Evolutionary conservation across 2,888 invertebrate genomes (phyloP), one percentile per base, ranked within the genome.

Genomic region (Anaspis maculata): DNA sequence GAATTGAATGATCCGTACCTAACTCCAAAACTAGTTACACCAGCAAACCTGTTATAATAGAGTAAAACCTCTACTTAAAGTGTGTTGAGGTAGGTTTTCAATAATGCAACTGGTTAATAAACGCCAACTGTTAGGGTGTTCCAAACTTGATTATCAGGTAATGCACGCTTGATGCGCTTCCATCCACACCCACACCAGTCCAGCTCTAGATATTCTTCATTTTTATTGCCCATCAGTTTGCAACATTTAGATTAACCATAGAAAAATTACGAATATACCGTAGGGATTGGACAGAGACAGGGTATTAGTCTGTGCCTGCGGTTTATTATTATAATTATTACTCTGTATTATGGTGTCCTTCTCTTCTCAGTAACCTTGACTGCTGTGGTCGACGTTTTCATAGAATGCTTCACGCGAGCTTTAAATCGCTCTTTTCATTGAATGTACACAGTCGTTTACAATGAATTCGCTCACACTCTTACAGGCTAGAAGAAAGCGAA

Each of bases 61-160:
- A 51, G 46, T 47, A 49, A 39, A n/a, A 52, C 49, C 54, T 54
- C 50, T 49, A 54, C 49, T 55, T 52, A 55, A 56, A 56, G 48
- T 41, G 40, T 45, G 53, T 57, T 57, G 53, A 55, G 57, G 57
- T 57, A 57, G 57, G 57, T 54, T 55, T 50, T 48, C 52, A 55
- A 54, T 54, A 54, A 50, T 48, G 48, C 49, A 49, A 48, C 51
- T 52, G 46, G 48, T 52, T 49, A 48, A 43, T 41, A 40, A 45
- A 39, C 19, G 19, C 5, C 42, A 34, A 39, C 44, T 42, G 37
- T 41, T 41, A 50, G 54, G 55, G 53, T 56, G 52, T 52, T 51
- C 52, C 49, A 51, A 54, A 57, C 56, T 55, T 52, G 55, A 56
- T 54, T 54, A 51, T 52, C 57, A 51, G 52, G 49, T 50, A 45